Conservation (phyloP, 2,888 invertebrate species). For the Caenorhabditis virilis region DNA sequence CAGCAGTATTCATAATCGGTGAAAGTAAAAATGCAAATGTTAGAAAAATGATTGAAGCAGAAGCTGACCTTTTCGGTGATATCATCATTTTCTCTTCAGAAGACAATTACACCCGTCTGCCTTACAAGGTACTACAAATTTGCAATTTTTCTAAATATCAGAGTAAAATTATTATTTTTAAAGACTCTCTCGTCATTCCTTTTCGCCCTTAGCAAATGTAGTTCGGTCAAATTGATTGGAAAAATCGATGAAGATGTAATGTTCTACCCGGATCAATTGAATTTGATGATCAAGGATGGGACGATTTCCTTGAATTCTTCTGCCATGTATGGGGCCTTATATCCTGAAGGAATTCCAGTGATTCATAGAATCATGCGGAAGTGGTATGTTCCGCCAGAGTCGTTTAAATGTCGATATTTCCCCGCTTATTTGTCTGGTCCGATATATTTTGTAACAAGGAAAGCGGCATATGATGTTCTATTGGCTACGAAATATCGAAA, state of each 20-base stretch:
- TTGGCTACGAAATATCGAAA: not conserved
- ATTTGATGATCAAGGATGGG: not conserved
- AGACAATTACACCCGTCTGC: not conserved
- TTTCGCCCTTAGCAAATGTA: not conserved
- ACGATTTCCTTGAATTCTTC: not conserved
- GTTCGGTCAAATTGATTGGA: not conserved
- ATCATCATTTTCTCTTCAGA: not conserved
- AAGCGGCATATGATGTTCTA: not conserved
- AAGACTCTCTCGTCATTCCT: not conserved
- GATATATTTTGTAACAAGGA: not conserved
- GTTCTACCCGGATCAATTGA: slow-evolving; percentile 1
- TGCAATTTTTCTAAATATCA: no score
- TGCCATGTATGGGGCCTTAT: not conserved
- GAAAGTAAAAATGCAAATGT: not conserved
- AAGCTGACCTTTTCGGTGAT: not conserved
- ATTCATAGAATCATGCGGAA: no score
- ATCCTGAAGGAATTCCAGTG: not conserved
- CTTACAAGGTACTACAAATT: not conserved
- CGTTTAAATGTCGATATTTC: not conserved
- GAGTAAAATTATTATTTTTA: no score
- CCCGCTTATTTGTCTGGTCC: not conserved
- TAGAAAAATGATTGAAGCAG: not conserved
- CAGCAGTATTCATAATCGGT: not conserved
- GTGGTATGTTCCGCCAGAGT: not conserved
- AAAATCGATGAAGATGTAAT: slow-evolving; percentile 3